Conservation (phyloP, 2,888 invertebrate genomes). For the Cabera pusaria region DNA sequence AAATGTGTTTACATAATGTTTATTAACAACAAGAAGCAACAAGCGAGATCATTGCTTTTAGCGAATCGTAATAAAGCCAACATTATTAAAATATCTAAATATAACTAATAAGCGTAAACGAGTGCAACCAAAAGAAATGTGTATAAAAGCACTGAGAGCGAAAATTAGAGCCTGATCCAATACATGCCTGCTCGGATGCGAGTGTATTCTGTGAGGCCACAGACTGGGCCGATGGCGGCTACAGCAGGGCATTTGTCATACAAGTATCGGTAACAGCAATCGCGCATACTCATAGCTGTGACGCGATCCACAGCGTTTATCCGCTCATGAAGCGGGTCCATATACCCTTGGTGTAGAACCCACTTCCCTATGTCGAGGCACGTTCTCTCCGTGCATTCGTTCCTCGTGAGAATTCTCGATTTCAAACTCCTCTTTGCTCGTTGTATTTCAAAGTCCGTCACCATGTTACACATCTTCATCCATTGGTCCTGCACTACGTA, state of each 20-base stretch:
- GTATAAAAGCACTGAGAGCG: too few relatives aligned
- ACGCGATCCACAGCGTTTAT: slow-evolving; percentile 93
- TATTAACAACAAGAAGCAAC: too few relatives aligned
- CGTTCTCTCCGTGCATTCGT: slow-evolving; percentile 94
- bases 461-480: slow-evolving; percentile 92
- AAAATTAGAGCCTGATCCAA: slow-evolving; percentile 84
- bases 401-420: slow-evolving; percentile 94
- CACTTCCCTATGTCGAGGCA: slow-evolving; percentile 98
- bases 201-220: slow-evolving; percentile 92
- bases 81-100: too few relatives aligned
- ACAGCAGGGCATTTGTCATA: slow-evolving; percentile 96
- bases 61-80: too few relatives aligned
- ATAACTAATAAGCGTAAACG: too few relatives aligned
- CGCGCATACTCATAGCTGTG: slow-evolving; percentile 87
- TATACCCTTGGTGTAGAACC: slow-evolving; percentile 93
- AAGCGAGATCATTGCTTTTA: too few relatives aligned
- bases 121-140: too few relatives aligned
- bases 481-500: slow-evolving; percentile 89
- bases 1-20: too few relatives aligned
- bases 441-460: slow-evolving; percentile 94
- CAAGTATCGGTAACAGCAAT: slow-evolving; percentile 92
- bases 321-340: slow-evolving; percentile 93
- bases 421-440: slow-evolving; percentile 95
- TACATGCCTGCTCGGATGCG: slow-evolving; percentile 91
- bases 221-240: slow-evolving; percentile 94